A percentile compares a stretch with the other conserved stretches of the same genome.
Conservation (phyloP, 2,888 invertebrate genomes). For the Epirrhoe alternata region DNA sequence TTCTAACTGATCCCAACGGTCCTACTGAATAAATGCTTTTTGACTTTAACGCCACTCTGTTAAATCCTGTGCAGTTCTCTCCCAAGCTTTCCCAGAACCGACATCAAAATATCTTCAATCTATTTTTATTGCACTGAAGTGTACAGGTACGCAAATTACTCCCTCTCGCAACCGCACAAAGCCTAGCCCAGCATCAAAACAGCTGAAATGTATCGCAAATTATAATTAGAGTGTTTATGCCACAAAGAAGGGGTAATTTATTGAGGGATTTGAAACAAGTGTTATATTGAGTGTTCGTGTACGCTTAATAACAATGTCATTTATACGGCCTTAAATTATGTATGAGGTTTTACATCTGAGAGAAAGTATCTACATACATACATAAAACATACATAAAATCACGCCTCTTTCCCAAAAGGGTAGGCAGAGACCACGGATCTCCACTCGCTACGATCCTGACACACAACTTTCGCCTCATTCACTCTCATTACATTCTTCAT, state of each 20-base stretch:
- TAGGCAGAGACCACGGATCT: too few species aligned
- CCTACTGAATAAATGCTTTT: too few species aligned
- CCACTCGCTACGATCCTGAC: too few species aligned
- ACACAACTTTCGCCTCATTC: too few species aligned
- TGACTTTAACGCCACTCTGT: too few species aligned
- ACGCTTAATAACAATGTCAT: neutral
- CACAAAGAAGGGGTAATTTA: conserved; percentile 21
- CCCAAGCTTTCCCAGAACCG: too few species aligned
- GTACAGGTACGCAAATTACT: conserved; percentile 53
- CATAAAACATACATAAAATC: too few species aligned
- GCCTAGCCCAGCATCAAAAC: conserved; percentile 46
- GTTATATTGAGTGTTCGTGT: neutral
- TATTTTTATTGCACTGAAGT: conserved; percentile 44
- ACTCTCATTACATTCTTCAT: too few species aligned
- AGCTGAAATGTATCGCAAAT: conserved; percentile 53
- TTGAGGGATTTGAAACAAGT: conserved; percentile 5
- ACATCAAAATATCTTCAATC: neutral
- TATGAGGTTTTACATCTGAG: neutral
- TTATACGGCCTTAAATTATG: neutral
- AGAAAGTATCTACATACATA: too few species aligned
- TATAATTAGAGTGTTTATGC: conserved; percentile 52
- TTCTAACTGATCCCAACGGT: too few species aligned
- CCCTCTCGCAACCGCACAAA: conserved; percentile 50
- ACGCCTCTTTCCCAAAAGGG: too few species aligned
- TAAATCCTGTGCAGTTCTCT: too few species aligned